These are phyloP conservation scores for Lophochroa leadbeateri DNA, from an alignment of 2,113 vertebrate species.

Conservation along the genomic window DNA sequence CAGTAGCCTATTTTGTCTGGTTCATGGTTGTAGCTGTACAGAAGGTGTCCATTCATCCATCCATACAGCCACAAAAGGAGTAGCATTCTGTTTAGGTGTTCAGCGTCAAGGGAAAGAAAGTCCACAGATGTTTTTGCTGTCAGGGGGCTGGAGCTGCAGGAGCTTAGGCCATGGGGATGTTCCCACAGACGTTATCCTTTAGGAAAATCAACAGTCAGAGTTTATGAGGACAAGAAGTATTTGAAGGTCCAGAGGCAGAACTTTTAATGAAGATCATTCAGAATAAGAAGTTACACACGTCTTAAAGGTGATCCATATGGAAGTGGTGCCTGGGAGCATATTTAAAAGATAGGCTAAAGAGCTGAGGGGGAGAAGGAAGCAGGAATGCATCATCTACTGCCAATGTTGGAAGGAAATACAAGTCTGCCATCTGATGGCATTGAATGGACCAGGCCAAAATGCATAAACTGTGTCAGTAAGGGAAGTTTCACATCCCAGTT, in stretches of 20 bases:
- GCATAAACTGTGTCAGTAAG: background rate
- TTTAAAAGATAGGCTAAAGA: background rate
- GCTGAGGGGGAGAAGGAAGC: background rate
- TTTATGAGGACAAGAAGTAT: background rate
- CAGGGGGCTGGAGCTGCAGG: background rate
- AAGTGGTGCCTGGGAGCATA: background rate
- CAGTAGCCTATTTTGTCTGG: background rate
- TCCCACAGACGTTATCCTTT: background rate
- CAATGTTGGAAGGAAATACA: constrained; percentile 43
- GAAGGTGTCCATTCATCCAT: background rate
- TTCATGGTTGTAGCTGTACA: background rate
- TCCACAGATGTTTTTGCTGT: background rate
- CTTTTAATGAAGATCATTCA: background rate
- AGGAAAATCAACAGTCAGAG: background rate
- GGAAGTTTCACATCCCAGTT: background rate
- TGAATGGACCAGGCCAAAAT: background rate
- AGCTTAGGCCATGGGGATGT: background rate
- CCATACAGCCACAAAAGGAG: background rate
- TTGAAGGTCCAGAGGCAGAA: background rate
- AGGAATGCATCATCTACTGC: background rate
- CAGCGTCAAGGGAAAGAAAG: background rate
- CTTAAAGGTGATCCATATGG: background rate
- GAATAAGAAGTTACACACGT: background rate
- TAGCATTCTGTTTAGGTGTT: background rate
- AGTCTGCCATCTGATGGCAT: constrained; percentile 68